Percentiles rank a stretch among this genome's conserved stretches.
Conservation (phyloP, 2,888 invertebrate genomes). For the Polymixis flavicincta region DNA sequence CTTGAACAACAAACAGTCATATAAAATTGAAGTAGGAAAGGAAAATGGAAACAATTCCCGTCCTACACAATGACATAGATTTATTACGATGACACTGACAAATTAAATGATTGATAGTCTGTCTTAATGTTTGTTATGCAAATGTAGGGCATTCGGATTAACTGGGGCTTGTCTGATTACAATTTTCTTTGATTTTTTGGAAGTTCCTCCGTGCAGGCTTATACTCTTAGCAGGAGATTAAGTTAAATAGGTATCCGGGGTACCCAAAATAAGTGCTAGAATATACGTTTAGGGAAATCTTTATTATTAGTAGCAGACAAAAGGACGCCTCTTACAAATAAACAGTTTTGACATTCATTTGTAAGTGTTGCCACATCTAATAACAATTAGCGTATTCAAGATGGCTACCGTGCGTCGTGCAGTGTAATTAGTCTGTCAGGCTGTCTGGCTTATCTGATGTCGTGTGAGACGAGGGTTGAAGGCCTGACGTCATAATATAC, state of each 20-base stretch:
- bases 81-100: conserved; percentile 66
- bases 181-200: background rate
- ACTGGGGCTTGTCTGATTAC: conserved; percentile 7
- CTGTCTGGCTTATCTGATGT: conserved; percentile 48
- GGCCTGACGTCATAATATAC: conserved; percentile 53
- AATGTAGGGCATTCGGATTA: conserved; percentile 42
- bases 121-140: conserved; percentile 58
- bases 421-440: conserved; percentile 51
- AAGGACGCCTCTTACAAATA: background rate
- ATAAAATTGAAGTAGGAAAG: conserved; percentile 27
- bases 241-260: background rate
- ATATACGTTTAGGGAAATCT: background rate
- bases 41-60: conserved; percentile 64
- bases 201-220: no score
- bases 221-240: no score
- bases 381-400: conserved; percentile 34
- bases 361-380: conserved; percentile 44
- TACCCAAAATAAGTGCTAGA: background rate
- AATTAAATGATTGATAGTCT: conserved; percentile 69
- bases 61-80: conserved; percentile 63
- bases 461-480: conserved; percentile 63
- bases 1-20: conserved; percentile 19
- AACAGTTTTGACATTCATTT: conserved; percentile 20
- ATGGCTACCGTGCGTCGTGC: conserved; percentile 15
- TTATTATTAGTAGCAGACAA: background rate